Percentiles rank a stretch among this genome's conserved stretches.
These are phyloP conservation scores for Euura lappo DNA, from an alignment of 1,140 invertebrate genomes.

Conservation along the genomic window DNA sequence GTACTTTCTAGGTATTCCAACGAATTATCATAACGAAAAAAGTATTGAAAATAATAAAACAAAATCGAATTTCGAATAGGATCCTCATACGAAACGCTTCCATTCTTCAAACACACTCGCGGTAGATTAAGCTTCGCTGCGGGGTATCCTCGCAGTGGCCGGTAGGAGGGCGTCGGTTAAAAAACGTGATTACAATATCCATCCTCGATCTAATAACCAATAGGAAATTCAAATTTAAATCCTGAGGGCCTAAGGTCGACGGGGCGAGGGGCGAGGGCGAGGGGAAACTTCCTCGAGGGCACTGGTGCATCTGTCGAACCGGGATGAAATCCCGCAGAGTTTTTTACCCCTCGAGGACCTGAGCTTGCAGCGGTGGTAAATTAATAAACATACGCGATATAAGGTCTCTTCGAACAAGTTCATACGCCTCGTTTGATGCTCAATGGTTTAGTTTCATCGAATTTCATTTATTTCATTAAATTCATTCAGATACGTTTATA, in stretches of 20 bases:
- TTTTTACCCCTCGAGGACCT: neutral
- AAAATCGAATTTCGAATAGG: too few relatives aligned
- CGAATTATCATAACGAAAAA: too few relatives aligned
- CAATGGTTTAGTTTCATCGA: neutral
- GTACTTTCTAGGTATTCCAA: too few relatives aligned
- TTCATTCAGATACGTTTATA: neutral
- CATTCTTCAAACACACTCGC: too few relatives aligned
- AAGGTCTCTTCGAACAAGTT: neutral
- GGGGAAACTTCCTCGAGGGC: slow-evolving; percentile 9
- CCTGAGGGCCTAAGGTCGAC: neutral
- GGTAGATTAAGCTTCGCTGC: too few relatives aligned
- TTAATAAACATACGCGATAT: neutral
- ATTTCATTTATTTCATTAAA: neutral
- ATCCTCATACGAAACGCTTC: too few relatives aligned
- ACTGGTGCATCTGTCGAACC: slow-evolving; percentile 30
- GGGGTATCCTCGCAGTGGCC: too few relatives aligned
- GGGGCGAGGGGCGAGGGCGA: slow-evolving; percentile 11
- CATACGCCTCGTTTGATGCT: neutral
- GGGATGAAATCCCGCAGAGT: neutral
- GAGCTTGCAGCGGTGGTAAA: neutral
- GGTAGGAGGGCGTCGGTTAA: slow-evolving; percentile 34
- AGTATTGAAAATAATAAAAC: too few relatives aligned
- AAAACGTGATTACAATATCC: slow-evolving; percentile 55
- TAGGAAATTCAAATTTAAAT: slow-evolving; percentile 13
- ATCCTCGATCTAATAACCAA: slow-evolving; percentile 46